Base-by-base conservation (phyloP, 2,888 invertebrate genomes). In the Cartodere bifasciata region DNA sequence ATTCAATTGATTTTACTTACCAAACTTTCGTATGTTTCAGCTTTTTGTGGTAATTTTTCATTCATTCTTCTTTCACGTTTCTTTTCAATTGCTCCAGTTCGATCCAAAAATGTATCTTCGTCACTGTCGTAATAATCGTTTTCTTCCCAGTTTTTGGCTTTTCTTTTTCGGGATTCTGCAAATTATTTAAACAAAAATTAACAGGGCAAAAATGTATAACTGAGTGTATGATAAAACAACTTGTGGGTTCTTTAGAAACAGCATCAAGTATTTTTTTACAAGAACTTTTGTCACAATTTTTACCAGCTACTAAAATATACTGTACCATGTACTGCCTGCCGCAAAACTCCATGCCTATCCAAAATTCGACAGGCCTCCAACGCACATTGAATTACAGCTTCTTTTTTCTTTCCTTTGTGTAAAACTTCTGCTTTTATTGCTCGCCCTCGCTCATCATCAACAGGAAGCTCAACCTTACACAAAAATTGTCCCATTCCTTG, bases 51-150 rank as follows among this genome's bases (percentile, higher is more conserved):
- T 40, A 71, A 66, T 38, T 71, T 70, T 11, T 64, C 58, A 52
- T 70, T 66, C 77, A 85, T 86, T 32, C 92, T 67, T 35, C 73
- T 70, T 45, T 75, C 69, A 4, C 95, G 69, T 54, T 92, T 94
- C 44, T 73, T 72, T 56, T 94, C 92, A 13, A 97, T 75, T 32
- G 79, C 75, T 2, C 95, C 97, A 1, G 98, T 98, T 38, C 97
- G 67, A 56, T 98, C 98, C 31, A 91, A 68, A 64, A 85, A 98
- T 13, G 82, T 83, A 57, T 98, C 97, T 37, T 98, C 97, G 49
- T 98, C 94, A 2, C 87, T 87, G 44, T 87, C 86, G 56, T 90
- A 91, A 54, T 70, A 91, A 58, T 92, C 95, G 49, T 94, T 85
- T 3, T 84, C 85, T 47, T 77, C 73, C 73, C 84, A 83, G 45